phyloP scores from a whole-genome alignment of 2,797 vertebrate genomes.

The Chiroxiphia lanceolata region DNA sequence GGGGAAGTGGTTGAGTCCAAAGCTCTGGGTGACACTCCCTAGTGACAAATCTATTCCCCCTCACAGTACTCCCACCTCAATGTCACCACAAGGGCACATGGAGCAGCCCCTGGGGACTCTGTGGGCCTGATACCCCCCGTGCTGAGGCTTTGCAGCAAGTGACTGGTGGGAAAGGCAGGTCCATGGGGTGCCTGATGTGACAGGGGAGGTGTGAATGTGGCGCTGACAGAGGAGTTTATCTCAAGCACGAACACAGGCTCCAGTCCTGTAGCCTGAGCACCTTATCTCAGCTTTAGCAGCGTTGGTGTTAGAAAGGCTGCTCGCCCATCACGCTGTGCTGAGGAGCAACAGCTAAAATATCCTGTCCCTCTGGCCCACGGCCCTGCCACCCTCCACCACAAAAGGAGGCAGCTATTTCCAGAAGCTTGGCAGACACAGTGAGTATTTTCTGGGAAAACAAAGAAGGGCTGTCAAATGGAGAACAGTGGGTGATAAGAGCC shows the following conservation, averaged over 20 bases:
- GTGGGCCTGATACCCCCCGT: not conserved
- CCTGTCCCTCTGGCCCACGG: not conserved
- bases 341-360: conserved; percentile 56
- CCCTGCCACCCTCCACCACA: not conserved
- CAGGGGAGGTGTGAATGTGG: conserved; percentile 22
- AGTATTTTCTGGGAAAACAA: conserved; percentile 64
- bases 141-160: not conserved
- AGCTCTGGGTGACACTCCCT: not conserved
- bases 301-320: conserved; percentile 28
- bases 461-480: conserved; percentile 16
- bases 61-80: not conserved
- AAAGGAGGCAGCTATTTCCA: conserved; percentile 62
- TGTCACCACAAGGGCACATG: conserved; percentile 33
- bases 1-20: not conserved
- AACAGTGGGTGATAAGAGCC: conserved; percentile 24
- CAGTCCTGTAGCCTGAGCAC: conserved; percentile 6
- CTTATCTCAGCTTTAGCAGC: conserved; percentile 60
- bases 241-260: conserved; percentile 60
- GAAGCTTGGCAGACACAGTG: not conserved
- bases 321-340: not conserved
- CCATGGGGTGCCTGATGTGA: not conserved
- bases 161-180: conserved; percentile 2
- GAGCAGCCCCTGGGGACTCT: not conserved
- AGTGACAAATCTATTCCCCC: not conserved
- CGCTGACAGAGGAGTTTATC: conserved; percentile 62